Percentiles rank a stretch among this genome's conserved stretches.
phyloP scores from a whole-genome alignment of 2,888 invertebrate genomes.

The Tachina lurida region DNA sequence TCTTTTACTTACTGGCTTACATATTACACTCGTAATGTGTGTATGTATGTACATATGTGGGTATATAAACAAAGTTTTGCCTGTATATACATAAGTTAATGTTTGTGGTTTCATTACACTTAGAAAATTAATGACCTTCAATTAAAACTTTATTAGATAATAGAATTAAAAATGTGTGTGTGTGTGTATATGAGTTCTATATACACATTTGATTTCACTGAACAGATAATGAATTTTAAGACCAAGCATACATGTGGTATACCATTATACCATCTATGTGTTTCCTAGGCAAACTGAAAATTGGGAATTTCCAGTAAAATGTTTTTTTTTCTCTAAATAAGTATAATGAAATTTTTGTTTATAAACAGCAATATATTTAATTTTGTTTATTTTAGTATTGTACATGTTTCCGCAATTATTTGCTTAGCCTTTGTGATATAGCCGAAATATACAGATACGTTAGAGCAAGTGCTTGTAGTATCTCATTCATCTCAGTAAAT shows the following conservation, averaged over 20 bases:
- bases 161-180: conserved; percentile 5
- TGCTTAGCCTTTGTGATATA: no score
- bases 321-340: no score
- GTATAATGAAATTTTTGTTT: no score
- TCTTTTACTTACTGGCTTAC: conserved; percentile 10
- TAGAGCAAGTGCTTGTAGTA: no score
- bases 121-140: conserved; percentile 62
- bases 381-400: no score
- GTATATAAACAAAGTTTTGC: background rate
- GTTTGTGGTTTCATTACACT: conserved; percentile 50
- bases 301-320: no score
- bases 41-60: background rate
- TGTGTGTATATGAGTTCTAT: background rate
- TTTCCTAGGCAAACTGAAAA: no score
- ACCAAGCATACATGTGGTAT: background rate
- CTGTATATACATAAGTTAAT: background rate
- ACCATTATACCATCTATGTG: no score
- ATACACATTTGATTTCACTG: conserved; percentile 4
- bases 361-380: no score
- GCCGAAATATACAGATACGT: no score
- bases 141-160: conserved; percentile 48
- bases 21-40: background rate
- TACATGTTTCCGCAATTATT: no score
- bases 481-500: no score
- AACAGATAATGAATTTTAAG: conserved; percentile 32